Base-by-base conservation (phyloP, 2,113 vertebrate species). In the Gasterosteus nipponicus region DNA sequence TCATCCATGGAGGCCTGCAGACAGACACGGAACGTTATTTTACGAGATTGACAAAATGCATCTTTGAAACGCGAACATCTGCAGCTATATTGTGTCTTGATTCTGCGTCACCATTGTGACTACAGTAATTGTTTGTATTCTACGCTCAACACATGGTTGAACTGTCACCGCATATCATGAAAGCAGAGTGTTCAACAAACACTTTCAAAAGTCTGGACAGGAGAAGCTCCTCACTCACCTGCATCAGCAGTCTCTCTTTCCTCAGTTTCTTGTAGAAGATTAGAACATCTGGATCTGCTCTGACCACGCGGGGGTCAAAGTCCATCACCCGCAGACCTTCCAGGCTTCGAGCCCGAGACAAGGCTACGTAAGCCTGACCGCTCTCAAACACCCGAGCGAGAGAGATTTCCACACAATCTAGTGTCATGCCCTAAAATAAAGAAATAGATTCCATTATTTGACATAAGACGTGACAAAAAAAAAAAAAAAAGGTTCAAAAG, bases 291-390 rank as follows among this genome's bases (percentile, higher is more conserved):
- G 95, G 91, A 83, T 98, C 94, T 18, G 97, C 97, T 78, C 93
- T 94, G 72, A 99, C 97, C 46, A 96, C 96, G 3, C 61, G 87
- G 0, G 96, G 95, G 83, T 98, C 93, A 82, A 99, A 99, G 82
- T 99, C 98, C 93, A 99, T 94, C 53, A 99, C 96, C 9, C 98
- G 94, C 4, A 99, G 95, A 1, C 97, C 96, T 67, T 95, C 92
- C 16, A 99, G 91, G 73, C 93, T 97, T 0, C 95, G 94, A 51
- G 98, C 98, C 44, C 97, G 89, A 57, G 98, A 99, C 7, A 99
- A 93, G 2, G 97, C 98, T 47, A 99, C 98, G 0, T 99, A 99
- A 1, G 97, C 98, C 89, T 99, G 98, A 1, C 97, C 98, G 0
- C 94, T 94, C 91, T 98, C 98, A 90, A 99, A 99, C 67, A 99